Percentiles rank a stretch among this genome's conserved stretches.
Conservation (phyloP, 2,113 vertebrate species). For the Sula dactylatra region DNA sequence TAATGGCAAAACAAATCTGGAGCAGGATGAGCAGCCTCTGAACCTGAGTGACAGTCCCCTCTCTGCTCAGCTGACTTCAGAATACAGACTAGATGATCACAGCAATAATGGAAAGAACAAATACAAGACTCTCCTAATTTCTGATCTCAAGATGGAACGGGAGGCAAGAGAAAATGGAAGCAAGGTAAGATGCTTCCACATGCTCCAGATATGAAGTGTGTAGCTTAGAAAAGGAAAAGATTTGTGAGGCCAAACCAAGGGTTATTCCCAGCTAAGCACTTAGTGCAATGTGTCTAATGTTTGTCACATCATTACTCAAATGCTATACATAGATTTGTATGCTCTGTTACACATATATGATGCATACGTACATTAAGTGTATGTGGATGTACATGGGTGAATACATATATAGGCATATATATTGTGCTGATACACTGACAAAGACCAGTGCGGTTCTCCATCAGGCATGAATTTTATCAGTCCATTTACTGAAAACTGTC, state of each 20-base stretch:
- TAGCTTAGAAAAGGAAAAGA: slow-evolving; percentile 25
- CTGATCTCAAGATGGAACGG: slow-evolving; percentile 83
- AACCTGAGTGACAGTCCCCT: slow-evolving; percentile 84
- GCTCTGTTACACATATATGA: not conserved
- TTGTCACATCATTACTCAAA: slow-evolving; percentile 15
- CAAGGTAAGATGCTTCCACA: slow-evolving; percentile 77
- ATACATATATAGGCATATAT: not conserved
- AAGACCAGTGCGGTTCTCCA: not conserved
- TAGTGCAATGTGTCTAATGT: slow-evolving; percentile 11
- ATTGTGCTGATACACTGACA: not conserved
- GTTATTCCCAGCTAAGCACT: slow-evolving; percentile 4
- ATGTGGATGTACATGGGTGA: not conserved
- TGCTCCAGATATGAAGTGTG: slow-evolving; percentile 21
- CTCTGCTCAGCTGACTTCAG: slow-evolving; percentile 79
- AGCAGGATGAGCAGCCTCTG: slow-evolving; percentile 82
- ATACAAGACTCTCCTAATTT: slow-evolving; percentile 81
- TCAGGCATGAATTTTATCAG: not conserved
- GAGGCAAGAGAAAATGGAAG: slow-evolving; percentile 84
- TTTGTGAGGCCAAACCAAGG: not conserved
- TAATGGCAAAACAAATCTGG: slow-evolving; percentile 78
- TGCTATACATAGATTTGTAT: not conserved
- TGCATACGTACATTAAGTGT: not conserved
- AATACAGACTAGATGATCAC: slow-evolving; percentile 81
- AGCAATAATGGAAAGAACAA: slow-evolving; percentile 82
- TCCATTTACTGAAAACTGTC: not conserved